Conservation (phyloP, 2,113 vertebrate genomes). For the Ammodytes marinus region DNA sequence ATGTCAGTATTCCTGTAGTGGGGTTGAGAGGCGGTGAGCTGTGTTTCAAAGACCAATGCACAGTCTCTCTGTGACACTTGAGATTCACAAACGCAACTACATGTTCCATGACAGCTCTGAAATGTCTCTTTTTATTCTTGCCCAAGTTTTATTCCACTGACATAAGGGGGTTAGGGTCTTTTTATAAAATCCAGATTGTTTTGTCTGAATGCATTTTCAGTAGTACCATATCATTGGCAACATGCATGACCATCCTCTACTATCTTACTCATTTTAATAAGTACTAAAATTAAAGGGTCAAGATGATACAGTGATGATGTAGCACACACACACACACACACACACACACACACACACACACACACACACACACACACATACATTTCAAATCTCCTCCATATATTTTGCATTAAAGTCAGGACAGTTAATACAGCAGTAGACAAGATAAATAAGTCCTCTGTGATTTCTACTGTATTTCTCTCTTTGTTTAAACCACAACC, state of each 20-base stretch:
- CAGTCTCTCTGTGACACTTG: constrained; percentile 70
- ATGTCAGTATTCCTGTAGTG: constrained; percentile 85
- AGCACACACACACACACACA: not conserved
- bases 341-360: no score
- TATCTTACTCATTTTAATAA: not conserved
- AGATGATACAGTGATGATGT: constrained; percentile 9
- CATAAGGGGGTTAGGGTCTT: not conserved
- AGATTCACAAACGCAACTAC: constrained; percentile 72
- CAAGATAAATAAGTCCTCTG: constrained; percentile 49
- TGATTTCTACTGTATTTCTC: constrained; percentile 40
- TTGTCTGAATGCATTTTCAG: constrained; percentile 4
- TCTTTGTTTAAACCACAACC: constrained; percentile 35
- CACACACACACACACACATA: no score
- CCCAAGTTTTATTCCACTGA: constrained; percentile 8
- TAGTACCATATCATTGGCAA: not conserved
- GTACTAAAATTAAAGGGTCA: constrained; percentile 4
- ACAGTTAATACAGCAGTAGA: constrained; percentile 31
- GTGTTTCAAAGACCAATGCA: constrained; percentile 61
- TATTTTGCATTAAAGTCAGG: constrained; percentile 43
- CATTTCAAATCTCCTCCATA: constrained; percentile 26
- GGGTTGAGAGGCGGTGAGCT: constrained; percentile 49
- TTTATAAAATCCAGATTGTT: constrained; percentile 3
- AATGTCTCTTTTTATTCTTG: constrained; percentile 65
- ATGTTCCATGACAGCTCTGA: constrained; percentile 59
- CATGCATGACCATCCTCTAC: constrained; percentile 5